A percentile compares a stretch with the other conserved stretches of the same genome.
These are phyloP conservation scores for Brevimyrus niger DNA, from an alignment of 2,113 vertebrate genomes.

Conservation along the genomic window DNA sequence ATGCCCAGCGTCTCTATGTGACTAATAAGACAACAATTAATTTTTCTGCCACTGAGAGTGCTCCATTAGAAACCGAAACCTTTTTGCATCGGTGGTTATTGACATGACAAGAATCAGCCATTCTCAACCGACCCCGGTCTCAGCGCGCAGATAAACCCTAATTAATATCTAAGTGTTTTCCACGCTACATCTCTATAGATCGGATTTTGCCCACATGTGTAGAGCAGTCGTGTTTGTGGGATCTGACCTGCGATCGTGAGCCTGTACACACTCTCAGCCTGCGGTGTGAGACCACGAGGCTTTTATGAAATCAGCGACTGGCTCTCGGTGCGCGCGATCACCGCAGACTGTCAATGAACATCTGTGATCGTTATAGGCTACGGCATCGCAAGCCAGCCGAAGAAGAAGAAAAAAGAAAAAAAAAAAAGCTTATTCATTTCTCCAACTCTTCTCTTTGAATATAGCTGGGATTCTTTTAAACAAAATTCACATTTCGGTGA, in stretches of 20 bases:
- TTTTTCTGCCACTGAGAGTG: neutral
- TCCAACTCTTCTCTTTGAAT: neutral
- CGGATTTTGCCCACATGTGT: neutral
- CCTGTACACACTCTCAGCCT: neutral
- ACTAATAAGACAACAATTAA: neutral
- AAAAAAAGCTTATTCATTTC: neutral
- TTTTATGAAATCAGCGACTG: neutral
- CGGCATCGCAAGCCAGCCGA: neutral
- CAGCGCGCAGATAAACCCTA: neutral
- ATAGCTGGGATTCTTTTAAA: neutral
- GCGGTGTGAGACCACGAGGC: neutral
- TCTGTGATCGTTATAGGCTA: neutral
- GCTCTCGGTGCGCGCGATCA: neutral
- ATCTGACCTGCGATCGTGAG: neutral
- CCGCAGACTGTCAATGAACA: neutral
- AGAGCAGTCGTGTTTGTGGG: neutral
- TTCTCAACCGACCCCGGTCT: neutral
- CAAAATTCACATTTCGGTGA: neutral
- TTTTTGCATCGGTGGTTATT: neutral
- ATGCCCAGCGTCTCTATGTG: neutral
- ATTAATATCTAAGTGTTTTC: neutral
- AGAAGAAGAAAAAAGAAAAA: slow-evolving; percentile 8
- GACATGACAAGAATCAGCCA: neutral
- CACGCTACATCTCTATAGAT: neutral
- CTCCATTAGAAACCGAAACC: neutral